Evolutionary conservation across 2,797 vertebrate species (phyloP), one percentile per base, ranked within the genome.

Genomic region (Acanthornis magna): DNA sequence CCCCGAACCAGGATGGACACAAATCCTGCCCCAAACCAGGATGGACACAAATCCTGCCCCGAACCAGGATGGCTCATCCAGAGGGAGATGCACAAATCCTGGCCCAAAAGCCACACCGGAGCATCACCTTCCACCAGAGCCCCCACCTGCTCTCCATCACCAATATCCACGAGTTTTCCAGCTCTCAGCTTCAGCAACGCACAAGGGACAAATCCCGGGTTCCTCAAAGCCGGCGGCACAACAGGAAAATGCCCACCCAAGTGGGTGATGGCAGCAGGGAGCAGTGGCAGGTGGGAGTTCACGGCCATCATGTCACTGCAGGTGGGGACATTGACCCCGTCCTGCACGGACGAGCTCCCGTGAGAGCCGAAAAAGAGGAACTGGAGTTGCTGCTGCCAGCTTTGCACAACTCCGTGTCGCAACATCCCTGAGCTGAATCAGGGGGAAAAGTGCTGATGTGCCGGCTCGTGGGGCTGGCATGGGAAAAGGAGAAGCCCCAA

Each of bases 261-360:
- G 8, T 0, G 34, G 67, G 71, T 0, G 16, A 57, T 40, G 50
- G 9, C 77, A 7, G 50, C 1, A 5, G n/a, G 57, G 54, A 70
- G 58, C 0, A 2, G 13, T 4, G 32, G 38, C 85, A 26, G 50
- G 0, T 4, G 34, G 43, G 36, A 72, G 50, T 19, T 29, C 7
- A 13, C 0, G 12, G 63, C 22, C 79, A 38, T 54, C 18, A 0
- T 0, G 36, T 5, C 40, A 67, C 0, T 0, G 5, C 72, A 57
- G 53, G 58, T 73, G 87, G 71, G 63, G 63, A 65, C 85, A 29
- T 1, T 1, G 25, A 30, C 36, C 48, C 40, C 2, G 0, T 1
- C 8, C 40, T 50, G 10, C 0, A 1, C 1, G 12, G 27, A 17
- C 0, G 0, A 50, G 27, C 30, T 81, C 19, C 57, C 1, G 0